A percentile compares a stretch with the other conserved stretches of the same genome.
Conservation (phyloP, 2,113 vertebrate species). For the Strix aluco region DNA sequence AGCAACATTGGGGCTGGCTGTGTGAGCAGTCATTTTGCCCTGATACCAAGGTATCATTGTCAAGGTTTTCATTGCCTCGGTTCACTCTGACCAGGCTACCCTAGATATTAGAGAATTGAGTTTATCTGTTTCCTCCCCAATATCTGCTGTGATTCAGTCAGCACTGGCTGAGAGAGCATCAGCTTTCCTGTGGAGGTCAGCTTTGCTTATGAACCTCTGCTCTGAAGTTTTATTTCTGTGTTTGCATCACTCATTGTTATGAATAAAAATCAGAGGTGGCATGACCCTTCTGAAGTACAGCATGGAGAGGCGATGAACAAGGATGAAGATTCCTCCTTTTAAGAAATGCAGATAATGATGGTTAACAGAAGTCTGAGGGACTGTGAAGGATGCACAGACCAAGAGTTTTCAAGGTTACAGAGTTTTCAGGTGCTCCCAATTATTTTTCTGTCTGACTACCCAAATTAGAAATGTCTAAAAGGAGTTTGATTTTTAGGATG, state of each 20-base stretch:
- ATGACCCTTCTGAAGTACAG: neutral
- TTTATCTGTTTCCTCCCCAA: neutral
- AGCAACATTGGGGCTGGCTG: neutral
- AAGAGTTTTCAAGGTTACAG: neutral
- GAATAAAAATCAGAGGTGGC: neutral
- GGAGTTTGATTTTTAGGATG: neutral
- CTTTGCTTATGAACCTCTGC: neutral
- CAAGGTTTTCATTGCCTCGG: neutral
- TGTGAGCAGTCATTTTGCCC: neutral
- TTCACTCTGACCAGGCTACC: neutral
- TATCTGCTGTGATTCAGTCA: neutral
- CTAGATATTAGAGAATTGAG: neutral
- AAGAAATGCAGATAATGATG: constrained; percentile 40
- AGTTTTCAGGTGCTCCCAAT: constrained; percentile 8
- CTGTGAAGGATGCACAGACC: neutral
- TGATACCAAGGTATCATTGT: too few species aligned
- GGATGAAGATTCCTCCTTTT: neutral
- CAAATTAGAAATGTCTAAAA: neutral
- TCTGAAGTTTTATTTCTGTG: constrained; percentile 16
- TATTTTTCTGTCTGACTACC: constrained; percentile 8
- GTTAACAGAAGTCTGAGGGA: neutral
- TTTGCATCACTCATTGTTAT: neutral
- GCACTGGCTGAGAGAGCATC: neutral
- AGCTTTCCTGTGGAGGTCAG: neutral
- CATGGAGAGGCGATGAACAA: neutral